Conservation (phyloP, 2,113 vertebrate species). For the Aleadryas rufinucha region DNA sequence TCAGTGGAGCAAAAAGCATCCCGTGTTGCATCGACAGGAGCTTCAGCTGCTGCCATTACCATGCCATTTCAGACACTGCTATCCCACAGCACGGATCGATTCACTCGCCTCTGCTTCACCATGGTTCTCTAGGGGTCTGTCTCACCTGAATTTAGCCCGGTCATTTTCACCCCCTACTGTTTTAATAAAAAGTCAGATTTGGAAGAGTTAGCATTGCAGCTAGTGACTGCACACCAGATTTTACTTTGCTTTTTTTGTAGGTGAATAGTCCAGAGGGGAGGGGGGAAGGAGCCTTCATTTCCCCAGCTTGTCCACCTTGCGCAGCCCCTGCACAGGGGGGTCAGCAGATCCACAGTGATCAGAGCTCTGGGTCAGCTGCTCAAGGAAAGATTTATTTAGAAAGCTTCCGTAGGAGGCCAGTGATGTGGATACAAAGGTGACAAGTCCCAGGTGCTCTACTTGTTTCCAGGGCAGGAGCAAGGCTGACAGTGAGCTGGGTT, state of each 20-base stretch:
- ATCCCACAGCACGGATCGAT: slow-evolving; percentile 16
- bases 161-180: background rate
- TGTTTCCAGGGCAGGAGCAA: background rate
- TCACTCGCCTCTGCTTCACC: background rate
- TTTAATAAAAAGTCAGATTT: slow-evolving; percentile 6
- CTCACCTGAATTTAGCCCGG: slow-evolving; percentile 28
- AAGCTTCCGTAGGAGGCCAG: background rate
- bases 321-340: background rate
- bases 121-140: background rate
- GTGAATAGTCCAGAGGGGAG: background rate
- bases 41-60: slow-evolving; percentile 36
- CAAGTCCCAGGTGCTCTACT: slow-evolving; percentile 9
- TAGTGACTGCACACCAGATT: background rate
- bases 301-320: background rate
- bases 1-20: slow-evolving; percentile 17
- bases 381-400: slow-evolving; percentile 44
- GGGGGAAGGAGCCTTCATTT: background rate
- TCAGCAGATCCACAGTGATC: background rate
- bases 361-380: slow-evolving; percentile 8
- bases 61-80: slow-evolving; percentile 7
- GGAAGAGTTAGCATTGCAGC: background rate
- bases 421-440: slow-evolving; percentile 20
- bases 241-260: background rate
- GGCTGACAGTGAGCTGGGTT: background rate
- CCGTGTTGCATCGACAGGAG: background rate